Conservation (phyloP, 2,113 vertebrate genomes). For the Paramormyrops kingsleyae region DNA sequence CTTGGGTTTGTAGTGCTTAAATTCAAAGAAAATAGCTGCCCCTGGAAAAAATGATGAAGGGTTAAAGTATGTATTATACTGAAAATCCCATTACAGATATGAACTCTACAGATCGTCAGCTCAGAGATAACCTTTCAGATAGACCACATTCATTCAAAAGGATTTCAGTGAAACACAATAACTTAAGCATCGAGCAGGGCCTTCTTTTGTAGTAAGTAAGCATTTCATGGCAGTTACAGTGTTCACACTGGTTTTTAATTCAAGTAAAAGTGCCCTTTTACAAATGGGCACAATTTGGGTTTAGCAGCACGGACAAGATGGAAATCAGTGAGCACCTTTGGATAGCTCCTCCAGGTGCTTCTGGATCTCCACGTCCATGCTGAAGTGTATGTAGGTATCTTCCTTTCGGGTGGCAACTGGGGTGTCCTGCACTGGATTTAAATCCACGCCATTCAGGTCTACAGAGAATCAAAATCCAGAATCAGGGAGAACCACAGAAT, state of each 20-base stretch:
- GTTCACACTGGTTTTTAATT: neutral
- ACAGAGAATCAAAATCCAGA: neutral
- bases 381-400: conserved; percentile 91
- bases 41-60: conserved; percentile 53
- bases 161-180: neutral
- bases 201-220: neutral
- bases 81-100: neutral
- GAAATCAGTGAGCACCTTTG: conserved; percentile 70
- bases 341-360: conserved; percentile 91
- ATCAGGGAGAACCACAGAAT: neutral
- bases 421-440: conserved; percentile 92
- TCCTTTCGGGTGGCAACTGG: conserved; percentile 88
- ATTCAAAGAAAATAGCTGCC: conserved; percentile 98
- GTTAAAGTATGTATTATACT: neutral
- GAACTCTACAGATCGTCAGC: neutral
- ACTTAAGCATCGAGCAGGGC: neutral
- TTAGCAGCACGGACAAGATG: neutral
- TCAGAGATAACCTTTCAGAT: neutral
- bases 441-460: conserved; percentile 89
- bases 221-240: neutral
- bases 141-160: neutral
- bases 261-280: neutral
- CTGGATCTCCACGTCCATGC: conserved; percentile 91
- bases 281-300: neutral
- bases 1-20: conserved; percentile 99